Conservation (phyloP, 2,888 invertebrate genomes). For the Ormyrus pomaceus region DNA sequence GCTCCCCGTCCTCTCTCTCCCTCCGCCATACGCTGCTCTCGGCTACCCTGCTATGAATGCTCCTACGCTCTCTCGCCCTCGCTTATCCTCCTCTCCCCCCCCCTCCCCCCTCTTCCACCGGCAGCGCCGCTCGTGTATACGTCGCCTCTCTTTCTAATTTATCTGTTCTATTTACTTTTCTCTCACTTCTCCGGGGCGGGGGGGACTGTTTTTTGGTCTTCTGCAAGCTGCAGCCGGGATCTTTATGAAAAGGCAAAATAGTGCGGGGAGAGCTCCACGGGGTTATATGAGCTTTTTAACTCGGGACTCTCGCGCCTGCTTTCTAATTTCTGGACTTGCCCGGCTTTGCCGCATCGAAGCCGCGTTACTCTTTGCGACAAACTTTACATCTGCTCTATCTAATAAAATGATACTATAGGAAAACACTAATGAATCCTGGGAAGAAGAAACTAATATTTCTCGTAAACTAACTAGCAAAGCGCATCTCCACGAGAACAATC, state of each 20-base stretch:
- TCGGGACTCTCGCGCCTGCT: background rate
- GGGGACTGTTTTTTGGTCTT: background rate
- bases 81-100: background rate
- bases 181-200: background rate
- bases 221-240: background rate
- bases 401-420: too few species aligned
- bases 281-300: too few species aligned
- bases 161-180: constrained; percentile 47
- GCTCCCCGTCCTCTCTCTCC: constrained; percentile 55
- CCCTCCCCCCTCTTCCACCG: constrained; percentile 41
- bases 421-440: too few species aligned
- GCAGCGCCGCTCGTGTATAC: constrained; percentile 51
- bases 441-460: too few species aligned
- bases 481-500: too few species aligned
- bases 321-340: background rate
- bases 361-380: too few species aligned
- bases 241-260: constrained; percentile 26
- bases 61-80: constrained; percentile 66
- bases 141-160: constrained; percentile 43
- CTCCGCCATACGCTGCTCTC: constrained; percentile 60
- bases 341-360: too few species aligned
- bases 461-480: too few species aligned
- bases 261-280: background rate
- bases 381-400: too few species aligned
- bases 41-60: constrained; percentile 72